These are phyloP conservation scores for Rambutsinella grinnellia DNA, from an alignment of 2,888 invertebrate genomes.

Conservation along the genomic window DNA sequence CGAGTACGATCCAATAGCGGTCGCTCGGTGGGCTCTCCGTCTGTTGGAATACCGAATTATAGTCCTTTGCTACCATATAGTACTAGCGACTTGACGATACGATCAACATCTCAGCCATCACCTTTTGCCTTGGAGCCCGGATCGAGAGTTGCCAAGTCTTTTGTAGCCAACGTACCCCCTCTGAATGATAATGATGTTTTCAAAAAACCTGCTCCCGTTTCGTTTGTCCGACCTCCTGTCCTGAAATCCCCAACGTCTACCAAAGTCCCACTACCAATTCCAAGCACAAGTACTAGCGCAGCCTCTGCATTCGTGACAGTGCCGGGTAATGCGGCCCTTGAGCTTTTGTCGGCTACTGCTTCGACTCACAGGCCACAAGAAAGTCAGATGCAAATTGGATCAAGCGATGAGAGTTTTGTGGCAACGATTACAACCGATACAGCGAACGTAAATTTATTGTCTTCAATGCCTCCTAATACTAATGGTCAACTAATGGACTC, in stretches of 20 bases:
- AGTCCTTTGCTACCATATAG: constrained; percentile 24
- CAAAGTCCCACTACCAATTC: neutral
- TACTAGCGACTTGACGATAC: constrained; percentile 41
- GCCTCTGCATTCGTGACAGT: constrained; percentile 21
- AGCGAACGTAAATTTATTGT: neutral
- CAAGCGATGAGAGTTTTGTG: too few species aligned
- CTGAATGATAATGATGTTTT: constrained; percentile 30
- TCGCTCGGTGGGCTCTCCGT: constrained; percentile 2
- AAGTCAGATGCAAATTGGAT: too few species aligned
- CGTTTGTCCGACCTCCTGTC: neutral
- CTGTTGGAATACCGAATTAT: too few species aligned
- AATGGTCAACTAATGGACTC: constrained; percentile 22
- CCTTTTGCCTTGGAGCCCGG: constrained; percentile 9
- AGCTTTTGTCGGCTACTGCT: too few species aligned
- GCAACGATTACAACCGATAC: neutral
- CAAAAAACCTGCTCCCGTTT: constrained; percentile 44
- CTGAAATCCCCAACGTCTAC: constrained; percentile 10
- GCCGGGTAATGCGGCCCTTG: neutral
- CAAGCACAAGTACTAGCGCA: neutral
- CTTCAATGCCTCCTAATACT: neutral
- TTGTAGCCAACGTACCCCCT: neutral
- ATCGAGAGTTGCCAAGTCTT: neutral
- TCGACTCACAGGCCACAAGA: too few species aligned
- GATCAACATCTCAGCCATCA: constrained; percentile 34
- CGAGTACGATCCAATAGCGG: neutral